These are phyloP conservation scores for Sphinx pinastri DNA, from an alignment of 2,888 invertebrate species.

Conservation along the genomic window DNA sequence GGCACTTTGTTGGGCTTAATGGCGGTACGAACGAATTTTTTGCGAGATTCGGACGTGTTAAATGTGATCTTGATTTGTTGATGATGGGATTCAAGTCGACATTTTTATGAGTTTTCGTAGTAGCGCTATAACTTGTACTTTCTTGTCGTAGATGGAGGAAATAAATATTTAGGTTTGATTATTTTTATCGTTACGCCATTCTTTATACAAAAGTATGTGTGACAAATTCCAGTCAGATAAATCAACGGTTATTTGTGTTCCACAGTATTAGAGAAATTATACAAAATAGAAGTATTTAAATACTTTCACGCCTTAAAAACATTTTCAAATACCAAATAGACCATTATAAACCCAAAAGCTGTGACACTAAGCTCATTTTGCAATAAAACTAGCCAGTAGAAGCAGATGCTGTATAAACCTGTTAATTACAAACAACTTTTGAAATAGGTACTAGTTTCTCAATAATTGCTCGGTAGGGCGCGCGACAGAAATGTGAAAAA, in stretches of 20 bases:
- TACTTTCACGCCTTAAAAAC: background rate
- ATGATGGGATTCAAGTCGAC: conserved; percentile 28
- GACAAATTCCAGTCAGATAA: background rate
- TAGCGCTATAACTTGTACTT: background rate
- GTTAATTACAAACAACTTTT: conserved; percentile 71
- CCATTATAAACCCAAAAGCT: background rate
- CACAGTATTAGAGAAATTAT: background rate
- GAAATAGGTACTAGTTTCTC: conserved; percentile 64
- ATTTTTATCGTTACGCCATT: background rate
- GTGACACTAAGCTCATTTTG: background rate
- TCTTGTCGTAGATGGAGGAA: background rate
- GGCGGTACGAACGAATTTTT: conserved; percentile 55
- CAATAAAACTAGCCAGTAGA: conserved; percentile 6
- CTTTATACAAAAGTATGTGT: background rate
- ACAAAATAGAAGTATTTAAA: background rate
- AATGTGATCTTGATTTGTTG: conserved; percentile 53
- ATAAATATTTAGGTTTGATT: conserved; percentile 17
- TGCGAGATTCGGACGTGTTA: conserved; percentile 45
- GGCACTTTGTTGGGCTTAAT: conserved; percentile 71
- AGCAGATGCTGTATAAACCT: conserved; percentile 67
- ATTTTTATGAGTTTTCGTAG: conserved; percentile 26
- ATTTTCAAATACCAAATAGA: background rate
- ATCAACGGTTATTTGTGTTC: background rate
- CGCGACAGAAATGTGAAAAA: conserved; percentile 67
- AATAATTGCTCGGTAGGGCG: conserved; percentile 67